phyloP scores from a whole-genome alignment of 2,797 vertebrate species.

The Crenuchus spilurus region DNA sequence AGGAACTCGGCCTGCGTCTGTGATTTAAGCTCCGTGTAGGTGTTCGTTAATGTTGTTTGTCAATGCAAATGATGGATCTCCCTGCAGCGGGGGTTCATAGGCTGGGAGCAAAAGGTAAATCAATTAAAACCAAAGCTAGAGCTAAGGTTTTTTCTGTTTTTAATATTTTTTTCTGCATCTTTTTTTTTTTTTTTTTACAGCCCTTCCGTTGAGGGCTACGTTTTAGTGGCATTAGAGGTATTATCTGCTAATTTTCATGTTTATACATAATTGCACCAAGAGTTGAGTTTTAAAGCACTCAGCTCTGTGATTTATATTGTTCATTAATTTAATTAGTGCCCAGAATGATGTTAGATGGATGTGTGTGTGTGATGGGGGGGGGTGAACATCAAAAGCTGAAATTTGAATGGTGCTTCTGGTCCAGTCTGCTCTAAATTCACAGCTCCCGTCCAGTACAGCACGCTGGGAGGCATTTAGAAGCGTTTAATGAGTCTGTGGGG shows the following conservation, averaged over 20 bases:
- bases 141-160: constrained; percentile 55
- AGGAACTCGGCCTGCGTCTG: constrained; percentile 42
- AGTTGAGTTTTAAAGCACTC: constrained; percentile 59
- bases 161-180: not conserved
- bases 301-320: constrained; percentile 62
- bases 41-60: constrained; percentile 66
- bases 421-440: not conserved
- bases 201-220: constrained; percentile 50
- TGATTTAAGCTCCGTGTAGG: constrained; percentile 59
- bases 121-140: constrained; percentile 65
- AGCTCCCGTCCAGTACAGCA: constrained; percentile 15
- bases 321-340: constrained; percentile 64
- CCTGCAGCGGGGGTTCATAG: constrained; percentile 52
- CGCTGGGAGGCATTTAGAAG: no score
- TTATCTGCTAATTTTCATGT: constrained; percentile 63
- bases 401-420: constrained; percentile 6
- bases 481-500: no score
- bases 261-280: constrained; percentile 56
- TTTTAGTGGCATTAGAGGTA: constrained; percentile 61
- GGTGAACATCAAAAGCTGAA: not conserved
- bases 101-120: constrained; percentile 66
- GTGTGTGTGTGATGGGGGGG: not conserved
- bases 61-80: constrained; percentile 49
- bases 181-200: not conserved
- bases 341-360: constrained; percentile 36